These are phyloP conservation scores for Heliconius himera DNA, from an alignment of 1,140 invertebrate species.

Conservation along the genomic window DNA sequence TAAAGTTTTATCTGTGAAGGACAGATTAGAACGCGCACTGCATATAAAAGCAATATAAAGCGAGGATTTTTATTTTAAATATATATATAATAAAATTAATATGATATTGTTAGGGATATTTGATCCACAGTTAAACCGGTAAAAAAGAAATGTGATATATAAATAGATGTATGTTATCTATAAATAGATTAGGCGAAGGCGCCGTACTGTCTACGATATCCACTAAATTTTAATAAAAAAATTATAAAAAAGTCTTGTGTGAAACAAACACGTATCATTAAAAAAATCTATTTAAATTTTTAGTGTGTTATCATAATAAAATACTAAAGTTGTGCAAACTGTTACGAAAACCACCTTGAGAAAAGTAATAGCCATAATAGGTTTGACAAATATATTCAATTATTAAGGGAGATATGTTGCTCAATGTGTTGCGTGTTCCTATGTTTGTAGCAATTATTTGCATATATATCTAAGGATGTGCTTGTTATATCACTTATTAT, in stretches of 20 bases:
- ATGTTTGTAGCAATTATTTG: constrained; percentile 2
- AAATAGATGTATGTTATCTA: background rate
- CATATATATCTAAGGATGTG: background rate
- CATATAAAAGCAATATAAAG: constrained; percentile 46
- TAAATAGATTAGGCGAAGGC: background rate
- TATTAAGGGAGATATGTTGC: constrained; percentile 57
- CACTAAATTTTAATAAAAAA: background rate
- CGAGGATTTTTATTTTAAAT: background rate
- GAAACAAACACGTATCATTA: background rate
- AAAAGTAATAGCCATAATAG: constrained; percentile 65
- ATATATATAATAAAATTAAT: background rate
- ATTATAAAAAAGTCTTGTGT: background rate
- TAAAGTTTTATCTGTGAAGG: constrained; percentile 58
- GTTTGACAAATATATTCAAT: constrained; percentile 71
- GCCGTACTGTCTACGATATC: constrained; percentile 12
- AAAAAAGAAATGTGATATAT: background rate
- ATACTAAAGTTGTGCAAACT: constrained; percentile 32
- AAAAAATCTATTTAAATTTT: background rate
- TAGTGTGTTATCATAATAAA: constrained; percentile 25
- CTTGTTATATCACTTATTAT: background rate
- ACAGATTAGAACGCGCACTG: constrained; percentile 56
- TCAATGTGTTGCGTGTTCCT: constrained; percentile 39
- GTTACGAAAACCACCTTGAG: constrained; percentile 72
- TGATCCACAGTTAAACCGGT: background rate
- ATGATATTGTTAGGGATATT: background rate